phyloP scores from a whole-genome alignment of 2,113 vertebrate species.

The Antechinus stuartii region DNA sequence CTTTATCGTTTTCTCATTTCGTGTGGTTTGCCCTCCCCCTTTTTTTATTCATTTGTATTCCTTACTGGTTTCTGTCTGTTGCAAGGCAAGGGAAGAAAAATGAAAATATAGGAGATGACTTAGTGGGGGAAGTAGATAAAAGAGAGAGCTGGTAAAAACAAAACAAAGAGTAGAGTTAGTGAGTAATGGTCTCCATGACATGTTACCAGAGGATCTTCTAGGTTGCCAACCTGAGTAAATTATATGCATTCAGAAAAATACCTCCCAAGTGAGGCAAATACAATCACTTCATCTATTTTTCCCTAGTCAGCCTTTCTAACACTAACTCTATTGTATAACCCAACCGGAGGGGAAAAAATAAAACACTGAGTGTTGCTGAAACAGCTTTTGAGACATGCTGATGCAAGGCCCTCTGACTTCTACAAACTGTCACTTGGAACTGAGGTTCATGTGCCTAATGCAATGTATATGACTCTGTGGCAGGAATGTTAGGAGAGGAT shows the following conservation, averaged over 20 bases:
- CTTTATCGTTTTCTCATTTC: constrained; percentile 2
- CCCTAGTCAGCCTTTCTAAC: constrained; percentile 60
- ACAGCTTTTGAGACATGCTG: constrained; percentile 39
- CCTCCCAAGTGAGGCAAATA: constrained; percentile 63
- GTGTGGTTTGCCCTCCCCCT: constrained; percentile 13
- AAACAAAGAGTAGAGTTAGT: constrained; percentile 59
- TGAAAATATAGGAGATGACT: constrained; percentile 27
- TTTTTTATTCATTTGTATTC: background rate
- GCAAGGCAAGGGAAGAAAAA: constrained; percentile 27
- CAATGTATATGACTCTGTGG: background rate
- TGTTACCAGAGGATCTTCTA: constrained; percentile 71
- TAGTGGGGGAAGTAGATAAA: background rate
- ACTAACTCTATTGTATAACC: constrained; percentile 71
- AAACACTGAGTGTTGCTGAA: constrained; percentile 14
- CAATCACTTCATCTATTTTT: constrained; percentile 68
- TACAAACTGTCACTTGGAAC: constrained; percentile 11
- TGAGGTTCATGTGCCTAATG: background rate
- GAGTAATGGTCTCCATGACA: constrained; percentile 64
- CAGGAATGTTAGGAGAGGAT: background rate
- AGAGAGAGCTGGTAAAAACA: constrained; percentile 2
- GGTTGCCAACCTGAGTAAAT: constrained; percentile 73
- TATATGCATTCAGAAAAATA: constrained; percentile 69
- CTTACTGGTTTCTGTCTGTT: background rate
- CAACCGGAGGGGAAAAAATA: constrained; percentile 28
- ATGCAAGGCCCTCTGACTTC: background rate